A percentile compares a stretch with the other conserved stretches of the same genome.
These are phyloP conservation scores for Stegodyphus mimosarum DNA, from an alignment of 1,140 invertebrate genomes.

Conservation along the genomic window DNA sequence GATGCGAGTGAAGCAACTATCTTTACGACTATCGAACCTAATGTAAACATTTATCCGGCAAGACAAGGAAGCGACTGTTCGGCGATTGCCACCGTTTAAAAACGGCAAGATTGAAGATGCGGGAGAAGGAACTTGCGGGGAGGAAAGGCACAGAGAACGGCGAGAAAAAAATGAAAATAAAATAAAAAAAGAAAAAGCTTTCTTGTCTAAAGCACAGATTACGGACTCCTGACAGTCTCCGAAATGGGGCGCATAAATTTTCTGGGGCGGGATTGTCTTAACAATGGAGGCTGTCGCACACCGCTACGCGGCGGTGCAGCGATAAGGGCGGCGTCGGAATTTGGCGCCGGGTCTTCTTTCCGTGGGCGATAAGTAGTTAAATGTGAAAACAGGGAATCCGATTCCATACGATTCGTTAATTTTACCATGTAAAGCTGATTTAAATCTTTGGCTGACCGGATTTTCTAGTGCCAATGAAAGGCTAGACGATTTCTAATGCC, in stretches of 20 bases:
- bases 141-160: neutral
- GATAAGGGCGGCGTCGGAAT: neutral
- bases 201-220: conserved; percentile 42
- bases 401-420: neutral
- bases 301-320: neutral
- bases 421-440: no score
- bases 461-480: no score
- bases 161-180: no score
- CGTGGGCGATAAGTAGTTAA: neutral
- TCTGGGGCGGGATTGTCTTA: conserved; percentile 8
- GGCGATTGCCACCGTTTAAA: conserved; percentile 48
- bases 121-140: conserved; percentile 12
- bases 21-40: conserved; percentile 33
- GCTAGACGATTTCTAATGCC: no score
- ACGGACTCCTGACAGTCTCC: conserved; percentile 29
- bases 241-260: conserved; percentile 24
- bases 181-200: neutral
- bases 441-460: no score
- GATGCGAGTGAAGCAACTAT: conserved; percentile 12
- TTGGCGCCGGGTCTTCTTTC: neutral
- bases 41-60: conserved; percentile 47
- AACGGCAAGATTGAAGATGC: conserved; percentile 2
- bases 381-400: neutral
- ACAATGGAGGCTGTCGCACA: conserved; percentile 23
- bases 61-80: conserved; percentile 39